A percentile compares a stretch with the other conserved stretches of the same genome.
phyloP scores from a whole-genome alignment of 2,797 vertebrate genomes.

The Buceros bicornis region DNA sequence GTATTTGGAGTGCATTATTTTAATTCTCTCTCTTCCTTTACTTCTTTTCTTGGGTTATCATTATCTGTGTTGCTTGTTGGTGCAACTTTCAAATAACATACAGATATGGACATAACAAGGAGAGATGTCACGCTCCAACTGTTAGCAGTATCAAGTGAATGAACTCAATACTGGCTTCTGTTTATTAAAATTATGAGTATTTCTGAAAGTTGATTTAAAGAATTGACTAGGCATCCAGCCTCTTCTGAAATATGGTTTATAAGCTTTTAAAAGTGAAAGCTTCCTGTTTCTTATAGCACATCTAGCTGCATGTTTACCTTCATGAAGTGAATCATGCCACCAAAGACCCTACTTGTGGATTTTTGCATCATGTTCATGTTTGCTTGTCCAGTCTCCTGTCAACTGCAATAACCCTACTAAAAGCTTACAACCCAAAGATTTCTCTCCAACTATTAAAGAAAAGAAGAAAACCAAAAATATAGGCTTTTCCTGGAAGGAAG shows the following conservation, averaged over 20 bases:
- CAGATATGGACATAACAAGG: background rate
- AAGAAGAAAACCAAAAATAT: background rate
- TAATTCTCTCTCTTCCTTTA: background rate
- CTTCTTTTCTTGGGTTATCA: background rate
- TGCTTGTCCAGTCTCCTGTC: background rate
- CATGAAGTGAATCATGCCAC: background rate
- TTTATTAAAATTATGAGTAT: background rate
- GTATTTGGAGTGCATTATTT: background rate
- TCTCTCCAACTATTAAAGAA: background rate
- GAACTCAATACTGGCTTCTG: too few relatives aligned
- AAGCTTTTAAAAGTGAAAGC: conserved; percentile 22
- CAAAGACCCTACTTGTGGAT: background rate
- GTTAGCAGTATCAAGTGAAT: background rate
- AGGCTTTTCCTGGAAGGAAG: background rate
- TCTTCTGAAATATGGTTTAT: conserved; percentile 36
- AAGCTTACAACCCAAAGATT: background rate
- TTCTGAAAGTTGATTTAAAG: conserved; percentile 65
- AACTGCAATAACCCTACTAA: background rate
- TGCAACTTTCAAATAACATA: background rate
- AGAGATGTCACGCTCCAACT: background rate
- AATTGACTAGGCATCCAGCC: conserved; percentile 7
- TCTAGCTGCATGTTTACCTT: background rate
- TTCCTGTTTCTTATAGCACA: background rate
- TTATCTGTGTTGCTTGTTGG: background rate
- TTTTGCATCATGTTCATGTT: background rate